Evolutionary conservation across 2,888 invertebrate species (phyloP).

Genomic region (Glaucopsyche alexis): DNA sequence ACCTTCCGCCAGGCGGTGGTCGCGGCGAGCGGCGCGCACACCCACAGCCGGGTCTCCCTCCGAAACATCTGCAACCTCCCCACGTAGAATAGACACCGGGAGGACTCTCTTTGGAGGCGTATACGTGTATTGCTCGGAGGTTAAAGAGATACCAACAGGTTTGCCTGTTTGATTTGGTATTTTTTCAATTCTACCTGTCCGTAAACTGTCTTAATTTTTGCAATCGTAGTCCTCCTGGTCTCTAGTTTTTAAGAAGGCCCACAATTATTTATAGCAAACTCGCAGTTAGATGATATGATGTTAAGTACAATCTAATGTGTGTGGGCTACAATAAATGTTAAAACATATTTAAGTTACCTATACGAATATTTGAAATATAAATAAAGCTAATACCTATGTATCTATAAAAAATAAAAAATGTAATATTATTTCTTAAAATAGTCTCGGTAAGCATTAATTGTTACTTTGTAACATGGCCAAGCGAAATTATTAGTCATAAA

Average conservation of each 20-base stretch:
- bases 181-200: neutral
- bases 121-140: neutral
- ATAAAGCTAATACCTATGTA: neutral
- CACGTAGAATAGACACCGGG: neutral
- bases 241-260: neutral
- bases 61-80: neutral
- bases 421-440: neutral
- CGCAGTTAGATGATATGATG: neutral
- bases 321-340: slow-evolving; percentile 7
- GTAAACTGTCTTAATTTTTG: neutral
- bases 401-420: neutral
- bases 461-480: slow-evolving; percentile 2
- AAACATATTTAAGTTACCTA: neutral
- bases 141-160: neutral
- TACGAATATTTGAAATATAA: neutral
- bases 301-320: neutral
- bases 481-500: neutral
- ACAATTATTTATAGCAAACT: neutral
- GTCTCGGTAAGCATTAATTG: neutral
- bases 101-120: neutral
- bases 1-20: slow-evolving; percentile 62
- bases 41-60: slow-evolving; percentile 45
- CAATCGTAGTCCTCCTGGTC: neutral
- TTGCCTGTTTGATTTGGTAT: neutral
- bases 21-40: slow-evolving; percentile 57